Conservation (phyloP, 2,888 invertebrate genomes). For the Drosophila anceps region DNA sequence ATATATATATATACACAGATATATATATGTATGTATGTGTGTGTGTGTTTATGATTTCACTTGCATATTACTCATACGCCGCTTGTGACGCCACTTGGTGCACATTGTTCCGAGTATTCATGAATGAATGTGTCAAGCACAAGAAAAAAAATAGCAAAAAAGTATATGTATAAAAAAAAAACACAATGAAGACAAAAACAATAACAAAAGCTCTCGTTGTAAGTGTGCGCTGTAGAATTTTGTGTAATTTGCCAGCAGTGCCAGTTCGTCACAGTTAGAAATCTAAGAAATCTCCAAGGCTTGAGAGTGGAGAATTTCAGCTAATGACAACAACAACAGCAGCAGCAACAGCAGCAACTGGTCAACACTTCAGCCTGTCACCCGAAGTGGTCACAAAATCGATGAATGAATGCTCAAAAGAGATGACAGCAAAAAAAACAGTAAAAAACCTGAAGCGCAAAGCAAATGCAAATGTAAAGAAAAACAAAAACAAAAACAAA, state of each 20-base stretch:
- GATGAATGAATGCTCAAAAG: conserved; percentile 62
- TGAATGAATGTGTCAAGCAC: conserved; percentile 39
- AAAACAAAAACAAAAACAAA: conserved; percentile 17
- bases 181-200: conserved; percentile 6
- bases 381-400: conserved; percentile 48
- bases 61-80: conserved; percentile 52
- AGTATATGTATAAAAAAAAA: neutral
- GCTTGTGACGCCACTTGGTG: conserved; percentile 53
- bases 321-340: conserved; percentile 14
- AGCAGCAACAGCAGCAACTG: conserved; percentile 19
- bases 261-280: conserved; percentile 8
- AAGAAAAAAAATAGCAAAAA: too few species aligned
- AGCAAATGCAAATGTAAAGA: conserved; percentile 32
- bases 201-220: conserved; percentile 25
- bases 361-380: conserved; percentile 48
- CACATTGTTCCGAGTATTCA: conserved; percentile 32
- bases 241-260: conserved; percentile 14
- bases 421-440: conserved; percentile 32
- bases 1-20: neutral
- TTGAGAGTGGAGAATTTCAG: conserved; percentile 41
- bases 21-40: neutral
- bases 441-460: conserved; percentile 24
- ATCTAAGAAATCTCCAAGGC: conserved; percentile 36
- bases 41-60: conserved; percentile 31
- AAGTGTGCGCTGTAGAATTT: conserved; percentile 21